Evolutionary conservation across 1,140 invertebrate genomes (phyloP).

Genomic region (Aphaenogaster rudis): DNA sequence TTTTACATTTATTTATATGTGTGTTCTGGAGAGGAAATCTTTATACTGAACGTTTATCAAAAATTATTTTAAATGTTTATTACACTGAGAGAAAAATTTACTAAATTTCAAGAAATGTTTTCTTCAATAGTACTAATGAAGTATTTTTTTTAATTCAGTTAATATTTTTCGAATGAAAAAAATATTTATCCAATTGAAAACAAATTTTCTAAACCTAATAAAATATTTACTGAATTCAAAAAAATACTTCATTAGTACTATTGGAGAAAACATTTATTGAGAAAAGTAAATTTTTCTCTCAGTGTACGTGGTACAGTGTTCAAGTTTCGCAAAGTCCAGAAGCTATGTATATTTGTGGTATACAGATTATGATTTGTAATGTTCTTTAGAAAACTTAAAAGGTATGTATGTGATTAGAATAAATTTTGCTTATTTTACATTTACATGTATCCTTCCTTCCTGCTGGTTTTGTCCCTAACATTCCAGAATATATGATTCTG

Average conservation of each 20-base stretch:
- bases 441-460: background rate
- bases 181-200: no score
- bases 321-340: background rate
- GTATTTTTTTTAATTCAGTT: no score
- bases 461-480: background rate
- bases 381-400: background rate
- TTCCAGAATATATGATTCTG: background rate
- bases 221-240: no score
- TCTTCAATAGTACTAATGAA: no score
- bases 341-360: background rate
- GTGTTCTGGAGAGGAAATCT: background rate
- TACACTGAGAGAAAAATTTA: background rate
- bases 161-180: no score
- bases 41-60: background rate
- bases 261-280: no score
- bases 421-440: conserved; percentile 14
- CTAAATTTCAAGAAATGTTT: no score
- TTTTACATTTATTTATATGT: background rate
- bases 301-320: background rate
- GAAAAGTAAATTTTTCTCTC: no score
- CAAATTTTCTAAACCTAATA: no score
- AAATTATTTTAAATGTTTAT: conserved; percentile 35
- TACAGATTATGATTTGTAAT: background rate
- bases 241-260: no score
- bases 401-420: background rate